phyloP scores from a whole-genome alignment of 2,797 vertebrate genomes.

The Platalea minor region DNA sequence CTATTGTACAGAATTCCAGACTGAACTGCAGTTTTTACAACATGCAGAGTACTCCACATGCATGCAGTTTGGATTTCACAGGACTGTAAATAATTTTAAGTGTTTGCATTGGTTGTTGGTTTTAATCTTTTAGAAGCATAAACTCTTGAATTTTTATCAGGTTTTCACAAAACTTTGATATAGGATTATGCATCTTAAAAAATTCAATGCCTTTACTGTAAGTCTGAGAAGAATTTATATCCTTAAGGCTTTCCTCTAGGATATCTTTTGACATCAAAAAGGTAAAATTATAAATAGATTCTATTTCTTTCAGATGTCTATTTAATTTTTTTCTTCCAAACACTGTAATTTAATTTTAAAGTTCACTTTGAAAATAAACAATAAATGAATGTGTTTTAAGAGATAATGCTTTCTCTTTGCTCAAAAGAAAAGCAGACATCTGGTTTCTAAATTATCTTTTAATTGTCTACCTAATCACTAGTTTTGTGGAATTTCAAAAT shows the following conservation, averaged over 20 bases:
- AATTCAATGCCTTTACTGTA: neutral
- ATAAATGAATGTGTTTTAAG: slow-evolving; percentile 8
- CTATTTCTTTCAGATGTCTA: slow-evolving; percentile 56
- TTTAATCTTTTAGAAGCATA: slow-evolving; percentile 31
- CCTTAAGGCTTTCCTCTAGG: slow-evolving; percentile 15
- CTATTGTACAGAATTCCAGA: slow-evolving; percentile 10
- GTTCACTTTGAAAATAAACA: slow-evolving; percentile 42
- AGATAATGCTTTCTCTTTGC: slow-evolving; percentile 16
- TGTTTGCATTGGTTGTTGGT: slow-evolving; percentile 13
- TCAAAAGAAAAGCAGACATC: slow-evolving; percentile 17
- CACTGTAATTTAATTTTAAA: slow-evolving; percentile 51
- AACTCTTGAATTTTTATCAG: slow-evolving; percentile 39
- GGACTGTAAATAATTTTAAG: slow-evolving; percentile 55
- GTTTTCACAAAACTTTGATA: slow-evolving; percentile 24
- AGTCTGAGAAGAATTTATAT: slow-evolving; percentile 38
- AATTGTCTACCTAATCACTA: neutral
- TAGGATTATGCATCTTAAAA: slow-evolving; percentile 33
- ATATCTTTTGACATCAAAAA: slow-evolving; percentile 57
- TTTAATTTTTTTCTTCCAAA: slow-evolving; percentile 13
- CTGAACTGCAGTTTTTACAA: slow-evolving; percentile 34
- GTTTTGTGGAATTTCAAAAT: neutral
- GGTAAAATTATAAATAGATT: slow-evolving; percentile 45
- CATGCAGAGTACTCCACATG: neutral
- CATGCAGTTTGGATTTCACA: slow-evolving; percentile 48
- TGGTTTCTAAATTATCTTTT: slow-evolving; percentile 13